Evolutionary conservation across 2,113 vertebrate genomes (phyloP).

Genomic region (Rhombomys opimus): DNA sequence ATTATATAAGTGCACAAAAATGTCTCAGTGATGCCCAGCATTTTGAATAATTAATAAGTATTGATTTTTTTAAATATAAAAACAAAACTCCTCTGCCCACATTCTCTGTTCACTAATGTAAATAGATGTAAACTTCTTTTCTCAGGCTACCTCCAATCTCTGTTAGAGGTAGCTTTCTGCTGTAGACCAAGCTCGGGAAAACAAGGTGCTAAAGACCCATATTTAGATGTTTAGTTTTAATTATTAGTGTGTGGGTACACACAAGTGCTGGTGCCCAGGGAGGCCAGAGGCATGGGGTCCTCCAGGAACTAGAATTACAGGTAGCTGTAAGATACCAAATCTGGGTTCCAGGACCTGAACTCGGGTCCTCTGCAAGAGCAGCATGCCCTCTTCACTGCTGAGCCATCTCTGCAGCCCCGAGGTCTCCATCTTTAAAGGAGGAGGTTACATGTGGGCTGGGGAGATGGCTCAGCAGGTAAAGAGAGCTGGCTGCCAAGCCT

Average conservation of each 20-base stretch:
- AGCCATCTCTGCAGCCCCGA: not conserved
- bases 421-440: not conserved
- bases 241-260: not conserved
- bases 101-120: too few species aligned
- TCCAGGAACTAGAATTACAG: not conserved
- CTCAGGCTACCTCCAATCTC: not conserved
- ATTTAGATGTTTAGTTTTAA: not conserved
- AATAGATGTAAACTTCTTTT: too few species aligned
- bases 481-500: not conserved
- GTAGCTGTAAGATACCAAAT: not conserved
- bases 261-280: not conserved
- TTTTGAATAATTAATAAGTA: too few species aligned
- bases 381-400: not conserved
- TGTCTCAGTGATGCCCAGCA: too few species aligned
- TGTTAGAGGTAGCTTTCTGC: not conserved
- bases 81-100: too few species aligned
- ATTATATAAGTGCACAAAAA: too few species aligned
- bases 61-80: too few species aligned
- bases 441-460: not conserved
- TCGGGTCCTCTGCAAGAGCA: not conserved
- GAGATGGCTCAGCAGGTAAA: not conserved
- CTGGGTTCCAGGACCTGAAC: not conserved
- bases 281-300: not conserved
- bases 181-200: not conserved
- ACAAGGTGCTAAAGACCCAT: not conserved